Conservation (phyloP, 1,140 invertebrate genomes). For the Hyles euphorbiae region DNA sequence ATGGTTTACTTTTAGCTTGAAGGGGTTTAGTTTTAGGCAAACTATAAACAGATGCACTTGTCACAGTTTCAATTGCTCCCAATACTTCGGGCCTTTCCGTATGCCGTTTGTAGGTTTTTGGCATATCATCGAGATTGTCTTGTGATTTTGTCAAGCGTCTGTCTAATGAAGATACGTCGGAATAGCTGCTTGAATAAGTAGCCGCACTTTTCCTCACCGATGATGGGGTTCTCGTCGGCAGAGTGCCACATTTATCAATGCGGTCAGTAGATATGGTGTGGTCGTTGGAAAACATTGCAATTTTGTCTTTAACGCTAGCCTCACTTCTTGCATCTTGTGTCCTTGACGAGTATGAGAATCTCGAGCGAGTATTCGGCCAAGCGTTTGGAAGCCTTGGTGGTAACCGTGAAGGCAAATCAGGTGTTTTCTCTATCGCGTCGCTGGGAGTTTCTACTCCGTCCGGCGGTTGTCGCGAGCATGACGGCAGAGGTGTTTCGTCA, state of each 20-base stretch:
- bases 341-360: constrained; percentile 68
- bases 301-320: constrained; percentile 89
- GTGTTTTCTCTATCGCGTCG: constrained; percentile 80
- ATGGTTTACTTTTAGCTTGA: constrained; percentile 46
- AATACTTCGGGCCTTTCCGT: constrained; percentile 59
- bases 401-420: constrained; percentile 47
- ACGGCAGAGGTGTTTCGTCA: constrained; percentile 64
- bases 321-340: constrained; percentile 85
- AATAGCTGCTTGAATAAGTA: constrained; percentile 45
- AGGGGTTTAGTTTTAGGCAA: constrained; percentile 30
- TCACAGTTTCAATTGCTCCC: constrained; percentile 47
- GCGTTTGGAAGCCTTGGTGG: constrained; percentile 48
- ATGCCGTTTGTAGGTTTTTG: constrained; percentile 52
- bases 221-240: constrained; percentile 59
- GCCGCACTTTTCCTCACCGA: constrained; percentile 49
- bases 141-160: constrained; percentile 66
- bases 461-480: constrained; percentile 85
- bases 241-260: constrained; percentile 69
- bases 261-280: constrained; percentile 68
- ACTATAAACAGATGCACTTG: constrained; percentile 12
- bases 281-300: constrained; percentile 87
- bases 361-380: constrained; percentile 50
- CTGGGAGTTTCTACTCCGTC: constrained; percentile 92
- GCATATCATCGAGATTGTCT: constrained; percentile 67
- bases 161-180: constrained; percentile 56